A percentile compares a stretch with the other conserved stretches of the same genome.
phyloP scores from a whole-genome alignment of 2,797 vertebrate species.

The Cossypha heuglini region DNA sequence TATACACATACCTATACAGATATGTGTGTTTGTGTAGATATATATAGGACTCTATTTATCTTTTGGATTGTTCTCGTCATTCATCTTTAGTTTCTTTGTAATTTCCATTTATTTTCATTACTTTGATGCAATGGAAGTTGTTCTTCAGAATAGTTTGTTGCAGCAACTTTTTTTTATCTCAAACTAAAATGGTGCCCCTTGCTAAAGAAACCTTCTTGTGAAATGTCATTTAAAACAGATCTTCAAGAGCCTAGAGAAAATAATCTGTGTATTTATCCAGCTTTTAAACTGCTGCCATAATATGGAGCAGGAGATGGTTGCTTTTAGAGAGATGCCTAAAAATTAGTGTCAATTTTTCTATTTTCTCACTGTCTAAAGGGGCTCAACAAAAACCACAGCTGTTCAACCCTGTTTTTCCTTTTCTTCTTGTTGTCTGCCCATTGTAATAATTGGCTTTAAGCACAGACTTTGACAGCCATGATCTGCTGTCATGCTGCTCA shows the following conservation, averaged over 20 bases:
- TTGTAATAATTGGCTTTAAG: slow-evolving; percentile 6
- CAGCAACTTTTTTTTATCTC: background rate
- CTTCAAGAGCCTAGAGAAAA: background rate
- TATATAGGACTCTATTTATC: background rate
- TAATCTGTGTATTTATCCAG: background rate
- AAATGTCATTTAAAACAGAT: background rate
- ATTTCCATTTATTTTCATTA: background rate
- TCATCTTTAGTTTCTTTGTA: background rate
- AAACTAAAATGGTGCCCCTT: background rate
- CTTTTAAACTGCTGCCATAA: background rate
- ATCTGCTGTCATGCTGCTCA: slow-evolving; percentile 13
- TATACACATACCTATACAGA: background rate
- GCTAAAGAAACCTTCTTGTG: background rate
- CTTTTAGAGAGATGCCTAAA: background rate
- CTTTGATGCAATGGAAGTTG: background rate
- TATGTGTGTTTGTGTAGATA: background rate
- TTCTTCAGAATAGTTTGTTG: background rate
- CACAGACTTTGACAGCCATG: background rate
- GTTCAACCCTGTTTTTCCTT: background rate
- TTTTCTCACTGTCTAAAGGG: background rate
- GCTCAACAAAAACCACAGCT: background rate
- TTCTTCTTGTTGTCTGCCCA: background rate
- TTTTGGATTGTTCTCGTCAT: background rate
- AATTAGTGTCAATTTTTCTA: background rate
- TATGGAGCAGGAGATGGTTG: background rate